These are phyloP conservation scores for human (Homo sapiens) DNA, from an alignment of 2,113 vertebrate genomes.

Conservation along the genomic window DNA sequence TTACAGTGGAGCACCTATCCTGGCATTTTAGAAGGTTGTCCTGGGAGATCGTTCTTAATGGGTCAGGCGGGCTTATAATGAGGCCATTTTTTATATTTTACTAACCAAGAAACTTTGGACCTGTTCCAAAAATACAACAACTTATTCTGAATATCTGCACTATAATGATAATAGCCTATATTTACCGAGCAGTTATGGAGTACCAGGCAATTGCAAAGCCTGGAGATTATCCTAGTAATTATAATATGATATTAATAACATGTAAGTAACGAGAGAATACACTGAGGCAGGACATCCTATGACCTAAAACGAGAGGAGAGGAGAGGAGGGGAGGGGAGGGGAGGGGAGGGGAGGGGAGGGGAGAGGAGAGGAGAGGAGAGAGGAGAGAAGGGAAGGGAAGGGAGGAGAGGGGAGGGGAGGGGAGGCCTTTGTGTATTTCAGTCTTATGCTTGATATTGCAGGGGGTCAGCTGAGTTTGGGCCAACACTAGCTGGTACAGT, in stretches of 20 bases:
- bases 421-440: not conserved
- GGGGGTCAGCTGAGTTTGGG: not conserved
- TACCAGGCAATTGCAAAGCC: constrained; percentile 4
- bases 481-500: not conserved
- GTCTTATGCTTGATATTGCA: not conserved
- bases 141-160: constrained; percentile 35
- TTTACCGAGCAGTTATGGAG: constrained; percentile 22
- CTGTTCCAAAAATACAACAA: constrained; percentile 14
- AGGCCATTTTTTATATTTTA: not conserved
- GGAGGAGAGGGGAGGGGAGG: not conserved
- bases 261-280: not conserved
- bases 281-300: not conserved
- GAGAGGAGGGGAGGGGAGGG: not conserved
- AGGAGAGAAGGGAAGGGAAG: not conserved
- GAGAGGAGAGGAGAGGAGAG: rapidly evolving
- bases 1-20: not conserved
- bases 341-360: too few species aligned
- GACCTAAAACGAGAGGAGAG: not conserved
- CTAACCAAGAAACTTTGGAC: constrained; percentile 26
- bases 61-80: not conserved
- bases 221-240: not conserved
- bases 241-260: not conserved
- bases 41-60: not conserved
- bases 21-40: not conserved
- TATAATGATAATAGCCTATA: not conserved